phyloP scores from a whole-genome alignment of 1,140 invertebrate species.

The Sweltsa coloradensis region DNA sequence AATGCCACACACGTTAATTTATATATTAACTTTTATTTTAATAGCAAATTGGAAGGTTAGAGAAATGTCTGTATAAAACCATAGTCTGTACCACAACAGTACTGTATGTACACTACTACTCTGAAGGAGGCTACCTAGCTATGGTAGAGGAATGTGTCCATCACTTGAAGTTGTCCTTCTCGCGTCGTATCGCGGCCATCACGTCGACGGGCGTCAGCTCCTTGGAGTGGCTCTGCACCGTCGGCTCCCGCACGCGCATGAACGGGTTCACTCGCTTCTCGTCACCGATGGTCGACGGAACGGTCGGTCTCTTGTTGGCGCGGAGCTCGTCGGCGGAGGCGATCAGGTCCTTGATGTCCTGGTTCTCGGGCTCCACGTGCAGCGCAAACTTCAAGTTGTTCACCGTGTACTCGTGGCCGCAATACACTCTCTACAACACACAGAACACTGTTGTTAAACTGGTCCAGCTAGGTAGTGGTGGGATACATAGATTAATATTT shows the following conservation, averaged over 20 bases:
- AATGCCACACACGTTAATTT: no score
- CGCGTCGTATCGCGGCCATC: conserved; percentile 58
- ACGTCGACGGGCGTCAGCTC: conserved; percentile 47
- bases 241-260: conserved; percentile 65
- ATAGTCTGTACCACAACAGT: no score
- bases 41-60: no score
- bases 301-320: conserved; percentile 56
- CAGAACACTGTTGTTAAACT: no score
- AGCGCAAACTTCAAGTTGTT: conserved; percentile 83
- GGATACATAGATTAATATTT: no score
- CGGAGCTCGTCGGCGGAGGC: conserved; percentile 53
- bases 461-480: no score
- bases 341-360: conserved; percentile 54
- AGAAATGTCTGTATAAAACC: no score
- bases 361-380: conserved; percentile 77
- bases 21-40: no score
- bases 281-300: conserved; percentile 85
- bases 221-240: conserved; percentile 51
- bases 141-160: no score
- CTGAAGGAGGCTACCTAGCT: no score
- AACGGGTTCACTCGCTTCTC: conserved; percentile 90
- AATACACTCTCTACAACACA: conserved; percentile 68
- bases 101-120: no score
- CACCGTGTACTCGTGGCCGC: conserved; percentile 94
- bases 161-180: conserved; percentile 69